phyloP scores from a whole-genome alignment of 92 coral and sea anemone species.

The Epizoanthus illoricatus region DNA sequence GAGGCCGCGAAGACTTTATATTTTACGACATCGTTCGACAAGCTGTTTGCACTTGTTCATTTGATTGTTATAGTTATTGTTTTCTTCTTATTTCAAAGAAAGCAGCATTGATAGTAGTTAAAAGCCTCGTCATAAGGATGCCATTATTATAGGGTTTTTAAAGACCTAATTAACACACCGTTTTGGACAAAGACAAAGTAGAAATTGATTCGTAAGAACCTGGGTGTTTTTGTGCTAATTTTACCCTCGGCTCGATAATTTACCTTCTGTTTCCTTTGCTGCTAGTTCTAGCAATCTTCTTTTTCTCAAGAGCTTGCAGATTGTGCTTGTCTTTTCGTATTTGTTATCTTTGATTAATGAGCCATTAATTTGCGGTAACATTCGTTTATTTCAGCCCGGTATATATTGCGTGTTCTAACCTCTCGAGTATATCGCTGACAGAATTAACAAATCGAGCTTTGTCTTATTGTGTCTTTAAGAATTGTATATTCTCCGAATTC shows the following conservation, averaged over 20 bases:
- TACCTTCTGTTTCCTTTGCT: background rate
- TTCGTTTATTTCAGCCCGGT: background rate
- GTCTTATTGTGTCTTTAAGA: background rate
- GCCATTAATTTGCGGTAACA: conserved; percentile 2
- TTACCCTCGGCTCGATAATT: background rate
- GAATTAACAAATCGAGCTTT: background rate
- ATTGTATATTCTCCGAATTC: background rate
- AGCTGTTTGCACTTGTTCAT: conserved; percentile 30
- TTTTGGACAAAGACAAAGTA: background rate
- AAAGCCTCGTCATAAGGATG: background rate
- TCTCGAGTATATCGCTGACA: background rate
- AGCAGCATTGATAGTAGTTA: conserved; percentile 16
- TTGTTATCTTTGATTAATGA: conserved; percentile 4
- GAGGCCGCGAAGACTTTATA: background rate
- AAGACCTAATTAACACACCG: conserved; percentile 17
- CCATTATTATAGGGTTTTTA: background rate
- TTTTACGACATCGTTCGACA: background rate
- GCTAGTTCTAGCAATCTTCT: background rate
- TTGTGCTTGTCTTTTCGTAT: background rate
- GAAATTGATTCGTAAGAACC: background rate
- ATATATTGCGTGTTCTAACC: background rate
- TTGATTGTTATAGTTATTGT: conserved; percentile 10
- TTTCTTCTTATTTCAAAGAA: background rate
- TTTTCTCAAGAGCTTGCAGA: background rate
- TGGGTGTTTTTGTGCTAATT: too few relatives aligned